These are phyloP conservation scores for Malacoraja senta DNA, from an alignment of 2,797 vertebrate genomes.

Conservation along the genomic window DNA sequence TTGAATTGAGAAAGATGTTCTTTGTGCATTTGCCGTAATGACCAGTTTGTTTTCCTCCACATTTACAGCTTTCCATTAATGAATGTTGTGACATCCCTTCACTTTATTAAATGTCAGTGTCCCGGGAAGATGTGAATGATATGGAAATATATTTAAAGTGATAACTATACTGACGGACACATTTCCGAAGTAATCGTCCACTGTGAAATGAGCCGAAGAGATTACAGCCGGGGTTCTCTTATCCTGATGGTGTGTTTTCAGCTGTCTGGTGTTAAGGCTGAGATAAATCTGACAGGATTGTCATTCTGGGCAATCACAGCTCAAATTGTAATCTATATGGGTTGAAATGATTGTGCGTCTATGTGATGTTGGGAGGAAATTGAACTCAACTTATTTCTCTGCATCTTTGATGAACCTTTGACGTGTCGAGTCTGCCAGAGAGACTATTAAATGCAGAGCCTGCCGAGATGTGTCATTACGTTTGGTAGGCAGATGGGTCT, in stretches of 20 bases:
- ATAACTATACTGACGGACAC: background rate
- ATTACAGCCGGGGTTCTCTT: background rate
- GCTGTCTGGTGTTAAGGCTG: slow-evolving; percentile 21
- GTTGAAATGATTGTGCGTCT: slow-evolving; percentile 20
- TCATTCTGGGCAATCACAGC: slow-evolving; percentile 14
- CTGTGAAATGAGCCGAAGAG: slow-evolving; percentile 28
- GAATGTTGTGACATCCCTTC: background rate
- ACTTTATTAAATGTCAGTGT: slow-evolving; percentile 24
- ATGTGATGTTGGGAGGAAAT: slow-evolving; percentile 34
- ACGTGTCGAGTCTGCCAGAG: background rate
- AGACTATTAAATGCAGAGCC: slow-evolving; percentile 13
- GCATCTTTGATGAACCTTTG: slow-evolving; percentile 33
- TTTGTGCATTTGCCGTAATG: background rate
- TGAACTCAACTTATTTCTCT: slow-evolving; percentile 37
- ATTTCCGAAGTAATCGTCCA: slow-evolving; percentile 28
- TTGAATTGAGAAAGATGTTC: slow-evolving; percentile 14
- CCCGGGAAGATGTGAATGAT: slow-evolving; percentile 15
- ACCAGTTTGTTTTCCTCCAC: slow-evolving; percentile 22
- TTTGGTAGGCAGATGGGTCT: background rate
- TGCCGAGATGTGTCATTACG: slow-evolving; percentile 4
- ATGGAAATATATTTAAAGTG: slow-evolving; percentile 16
- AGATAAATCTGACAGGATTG: slow-evolving; percentile 20
- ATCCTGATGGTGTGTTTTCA: slow-evolving; percentile 19
- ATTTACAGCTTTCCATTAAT: slow-evolving; percentile 27
- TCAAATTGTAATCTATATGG: slow-evolving; percentile 28